phyloP scores from a whole-genome alignment of 1,140 invertebrate species.

The Drosophila paulistorum region DNA sequence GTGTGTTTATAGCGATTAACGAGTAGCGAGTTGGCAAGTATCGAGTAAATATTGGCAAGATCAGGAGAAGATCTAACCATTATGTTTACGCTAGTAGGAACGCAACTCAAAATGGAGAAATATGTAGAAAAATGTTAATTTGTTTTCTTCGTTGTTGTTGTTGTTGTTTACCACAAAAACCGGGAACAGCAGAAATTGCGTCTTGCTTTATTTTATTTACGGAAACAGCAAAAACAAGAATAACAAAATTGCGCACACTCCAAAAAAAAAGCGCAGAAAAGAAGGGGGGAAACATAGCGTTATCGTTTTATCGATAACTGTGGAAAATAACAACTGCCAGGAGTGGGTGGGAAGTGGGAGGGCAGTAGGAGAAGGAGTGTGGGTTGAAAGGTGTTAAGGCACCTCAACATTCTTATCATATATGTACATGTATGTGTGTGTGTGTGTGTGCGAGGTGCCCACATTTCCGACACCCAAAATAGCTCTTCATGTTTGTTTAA shows the following conservation, averaged over 20 bases:
- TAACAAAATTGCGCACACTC: conserved; percentile 42
- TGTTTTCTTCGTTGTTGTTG: conserved; percentile 35
- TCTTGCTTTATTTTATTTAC: conserved; percentile 63
- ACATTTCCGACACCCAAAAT: conserved; percentile 18
- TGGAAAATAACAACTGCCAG: conserved; percentile 60
- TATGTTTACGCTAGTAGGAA: conserved; percentile 28
- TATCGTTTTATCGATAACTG: conserved; percentile 72
- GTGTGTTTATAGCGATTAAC: too few relatives aligned
- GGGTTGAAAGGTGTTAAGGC: conserved; percentile 8
- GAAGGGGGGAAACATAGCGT: conserved; percentile 15
- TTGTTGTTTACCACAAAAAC: conserved; percentile 30
- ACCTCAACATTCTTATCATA: conserved; percentile 17
- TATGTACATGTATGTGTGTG: not conserved
- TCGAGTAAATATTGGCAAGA: conserved; percentile 12
- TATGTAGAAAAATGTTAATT: not conserved
- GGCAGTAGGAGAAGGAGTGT: not conserved
- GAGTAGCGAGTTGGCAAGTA: conserved; percentile 17
- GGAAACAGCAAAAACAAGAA: conserved; percentile 28
- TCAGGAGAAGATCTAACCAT: conserved; percentile 39
- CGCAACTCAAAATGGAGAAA: not conserved
- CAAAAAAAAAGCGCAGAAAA: conserved; percentile 29
- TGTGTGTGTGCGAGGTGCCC: not conserved
- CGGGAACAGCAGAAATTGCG: conserved; percentile 54
- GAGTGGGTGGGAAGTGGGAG: not conserved
- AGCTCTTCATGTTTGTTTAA: conserved; percentile 72